Evolutionary conservation across 2,113 vertebrate species (phyloP), one percentile per base, ranked within the genome.

Genomic region (Copsychus sechellarum): DNA sequence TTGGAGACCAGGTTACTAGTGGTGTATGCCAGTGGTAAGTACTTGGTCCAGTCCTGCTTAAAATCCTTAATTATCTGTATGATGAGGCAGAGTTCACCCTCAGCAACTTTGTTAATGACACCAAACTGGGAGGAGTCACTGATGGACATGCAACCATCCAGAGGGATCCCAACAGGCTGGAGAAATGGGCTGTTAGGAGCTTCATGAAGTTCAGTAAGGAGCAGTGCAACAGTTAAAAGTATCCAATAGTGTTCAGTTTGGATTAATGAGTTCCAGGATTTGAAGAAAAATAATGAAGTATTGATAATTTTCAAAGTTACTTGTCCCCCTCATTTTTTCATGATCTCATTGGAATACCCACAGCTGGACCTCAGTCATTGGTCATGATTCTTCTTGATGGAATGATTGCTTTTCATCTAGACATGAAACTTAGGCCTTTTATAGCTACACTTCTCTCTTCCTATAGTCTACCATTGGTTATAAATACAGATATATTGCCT

Each of bases 11-110:
- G 15, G 10, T 13, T 13, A 40, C 38, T 38, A 14, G 6, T 0
- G 0, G 24, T 29, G 8, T 40, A 38, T 8, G 15, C 23, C 19
- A 60, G 53, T 1, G 14, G 8, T 51, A 38, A 38, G 60, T n/a
- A n/a, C n/a, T 45, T 17, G 23, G 11, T 60, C 45, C 20, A 53
- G 33, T 74, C n/a, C n/a, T 53, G 13, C 24, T 60, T 67, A 67
- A n/a, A 6, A n/a, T 45, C 20, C 20, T 38, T 33, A 38, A 4
- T 81, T 11, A n/a, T 60, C 13, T 45, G 38, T 17, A n/a, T 67
- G 19, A 34, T 21, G 5, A 5, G 10, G 2, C 8, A 54, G 34
- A 77, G 26, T 15, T 48, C 42, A 54, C 23, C 21, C 9, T 65
- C 17, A 34, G 12, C 28, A 43, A 21, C 10, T 77, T 60, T 56